phyloP scores from a whole-genome alignment of 2,888 invertebrate genomes.

The Palloptera scutellata region DNA sequence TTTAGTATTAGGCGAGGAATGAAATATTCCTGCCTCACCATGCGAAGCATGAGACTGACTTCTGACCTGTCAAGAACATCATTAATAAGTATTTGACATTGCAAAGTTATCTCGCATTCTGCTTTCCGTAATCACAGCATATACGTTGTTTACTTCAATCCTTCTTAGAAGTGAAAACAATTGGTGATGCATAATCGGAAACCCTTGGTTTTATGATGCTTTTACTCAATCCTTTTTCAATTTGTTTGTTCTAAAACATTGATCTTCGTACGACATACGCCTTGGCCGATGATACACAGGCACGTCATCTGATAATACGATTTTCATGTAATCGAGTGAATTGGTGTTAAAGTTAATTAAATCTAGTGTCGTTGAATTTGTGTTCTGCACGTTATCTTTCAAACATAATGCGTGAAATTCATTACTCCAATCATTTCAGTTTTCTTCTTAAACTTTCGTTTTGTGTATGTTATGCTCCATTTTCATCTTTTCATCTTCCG shows the following conservation, averaged over 20 bases:
- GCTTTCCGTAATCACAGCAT: slow-evolving; percentile 12
- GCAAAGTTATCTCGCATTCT: slow-evolving; percentile 10
- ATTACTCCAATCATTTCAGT: neutral
- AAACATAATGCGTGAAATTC: too few species aligned
- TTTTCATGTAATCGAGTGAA: neutral
- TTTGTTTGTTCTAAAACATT: too few species aligned
- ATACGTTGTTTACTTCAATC: slow-evolving; percentile 9
- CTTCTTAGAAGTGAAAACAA: slow-evolving; percentile 8
- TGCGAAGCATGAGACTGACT: too few species aligned
- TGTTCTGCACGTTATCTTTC: too few species aligned
- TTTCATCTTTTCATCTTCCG: neutral
- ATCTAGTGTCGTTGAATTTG: too few species aligned
- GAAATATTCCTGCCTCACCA: too few species aligned
- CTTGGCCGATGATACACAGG: neutral
- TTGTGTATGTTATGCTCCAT: neutral
- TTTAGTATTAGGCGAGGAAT: too few species aligned
- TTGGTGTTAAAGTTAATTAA: too few species aligned
- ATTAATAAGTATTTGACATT: slow-evolving; percentile 13
- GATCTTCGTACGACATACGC: neutral
- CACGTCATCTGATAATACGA: neutral
- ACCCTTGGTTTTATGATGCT: too few species aligned
- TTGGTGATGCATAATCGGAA: slow-evolving; percentile 13
- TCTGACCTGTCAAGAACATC: slow-evolving; percentile 7
- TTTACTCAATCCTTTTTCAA: too few species aligned
- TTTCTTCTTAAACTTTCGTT: neutral